Percentiles rank a stretch among this genome's conserved stretches.
phyloP scores from a whole-genome alignment of 2,113 vertebrate species.

The Pao palembangensis region DNA sequence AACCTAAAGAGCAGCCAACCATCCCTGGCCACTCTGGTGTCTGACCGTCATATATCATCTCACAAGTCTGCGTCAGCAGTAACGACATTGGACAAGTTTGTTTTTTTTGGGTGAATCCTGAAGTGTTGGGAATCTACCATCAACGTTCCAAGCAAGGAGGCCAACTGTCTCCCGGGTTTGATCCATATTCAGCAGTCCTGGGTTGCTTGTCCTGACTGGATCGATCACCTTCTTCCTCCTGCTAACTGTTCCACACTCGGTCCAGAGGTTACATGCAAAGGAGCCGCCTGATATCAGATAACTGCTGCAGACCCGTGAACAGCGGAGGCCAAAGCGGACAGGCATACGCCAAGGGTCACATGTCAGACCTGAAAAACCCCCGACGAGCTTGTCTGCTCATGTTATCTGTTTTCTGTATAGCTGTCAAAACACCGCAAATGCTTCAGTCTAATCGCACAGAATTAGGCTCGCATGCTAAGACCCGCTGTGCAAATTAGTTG shows the following conservation, averaged over 20 bases:
- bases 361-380: not conserved
- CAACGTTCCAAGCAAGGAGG: slow-evolving; percentile 11
- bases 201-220: slow-evolving; percentile 20
- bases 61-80: slow-evolving; percentile 16
- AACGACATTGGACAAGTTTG: slow-evolving; percentile 35
- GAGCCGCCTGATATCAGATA: slow-evolving; percentile 8
- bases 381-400: not conserved
- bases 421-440: slow-evolving; percentile 1
- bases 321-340: not conserved
- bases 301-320: not conserved
- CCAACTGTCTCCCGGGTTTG: slow-evolving; percentile 28
- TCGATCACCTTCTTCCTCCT: slow-evolving; percentile 2
- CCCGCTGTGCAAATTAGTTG: slow-evolving; percentile 1
- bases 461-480: slow-evolving; percentile 4
- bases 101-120: slow-evolving; percentile 39
- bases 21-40: slow-evolving; percentile 14
- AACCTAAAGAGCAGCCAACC: slow-evolving; percentile 24
- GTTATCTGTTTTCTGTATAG: slow-evolving; percentile 1
- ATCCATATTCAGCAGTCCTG: slow-evolving; percentile 36
- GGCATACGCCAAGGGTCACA: not conserved
- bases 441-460: slow-evolving; percentile 10
- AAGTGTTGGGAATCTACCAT: slow-evolving; percentile 24
- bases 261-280: slow-evolving; percentile 4
- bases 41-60: slow-evolving; percentile 26
- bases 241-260: slow-evolving; percentile 19